Base-by-base conservation (phyloP, 2,797 vertebrate species). In the Gambusia yucatana region DNA sequence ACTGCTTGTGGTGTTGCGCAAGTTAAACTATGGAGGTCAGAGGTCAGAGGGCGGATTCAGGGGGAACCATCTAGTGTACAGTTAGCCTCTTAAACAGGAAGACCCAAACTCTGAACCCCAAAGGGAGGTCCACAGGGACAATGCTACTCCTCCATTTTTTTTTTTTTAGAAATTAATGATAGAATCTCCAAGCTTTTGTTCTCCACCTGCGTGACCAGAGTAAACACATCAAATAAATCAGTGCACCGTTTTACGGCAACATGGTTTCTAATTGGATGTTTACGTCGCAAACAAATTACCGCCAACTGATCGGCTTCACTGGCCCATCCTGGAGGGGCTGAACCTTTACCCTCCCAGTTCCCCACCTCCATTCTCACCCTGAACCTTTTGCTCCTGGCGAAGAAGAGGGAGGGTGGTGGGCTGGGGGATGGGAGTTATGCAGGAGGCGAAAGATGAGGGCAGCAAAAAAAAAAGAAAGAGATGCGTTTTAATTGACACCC, bases 401-500 rank as follows among this genome's bases (percentile, higher is more conserved):
- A 85, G 75, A 83, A 61, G 50, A 47, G 52, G 41, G 75, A 57
- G 41, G 59, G 48, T 43, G 43, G 73, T 30, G 46, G 59, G 7
- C 47, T 20, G 17, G 2, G 47, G 11, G 43, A 0, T 2, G 20
- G 20, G 7, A 0, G 33, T 77, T 39, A 61, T 67, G 72, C 4
- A 11, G 75, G 80, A 11, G 77, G 80, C 79, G n/a, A 83, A 81
- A 83, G 84, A 92, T 80, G 86, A 85, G 83, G 81, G 63, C 73
- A 73, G 81, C 25, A 84, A 69, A 89, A 88, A 48, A 48, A 50
- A 50, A 50, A 33, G 33, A 50, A 48, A 84, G 83, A 92, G 84
- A 86, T 87, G 84, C 44, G 65, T 91, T 94, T 94, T 95, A 94
- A 94, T 94, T 94, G 90, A 94, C 93, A 92, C 87, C 84, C 92